Base-by-base conservation (phyloP, 2,113 vertebrate genomes). In the Chlamydotis undulata region DNA sequence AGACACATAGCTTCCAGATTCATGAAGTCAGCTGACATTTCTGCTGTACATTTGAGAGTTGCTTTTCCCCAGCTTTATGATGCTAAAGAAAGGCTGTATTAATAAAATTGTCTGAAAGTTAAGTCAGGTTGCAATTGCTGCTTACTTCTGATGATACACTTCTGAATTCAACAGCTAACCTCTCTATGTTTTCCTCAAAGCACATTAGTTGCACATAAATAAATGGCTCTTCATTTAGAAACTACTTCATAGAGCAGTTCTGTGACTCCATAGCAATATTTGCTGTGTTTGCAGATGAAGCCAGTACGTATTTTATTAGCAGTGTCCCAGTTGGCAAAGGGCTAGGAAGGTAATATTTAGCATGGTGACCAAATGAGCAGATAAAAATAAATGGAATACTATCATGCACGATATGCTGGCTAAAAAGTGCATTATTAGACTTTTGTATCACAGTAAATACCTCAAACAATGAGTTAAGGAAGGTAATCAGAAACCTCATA, bases 401-500 rank as follows among this genome's bases (percentile, higher is more conserved):
- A 0, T 65, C 33, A 78, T 76, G 64, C 55, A 75, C 5, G 4
- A 45, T 68, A 75, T 74, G 55, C 47, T 96, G 67, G 6, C 73
- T 91, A 84, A 83, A 87, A 96, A 96, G 39, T 68, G 26, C 53
- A 49, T 82, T 57, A 52, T 93, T 64, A 94, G 77, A 80, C 64
- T 90, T 87, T 94, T 64, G n/a, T 84, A 91, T 69, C 75, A 90
- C 37, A 89, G 83, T 59, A 70, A 24, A 29, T 43, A 90, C 41
- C 64, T 96, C 87, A 93, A 94, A 91, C 47, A 84, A 94, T 77
- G 82, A 96, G 63, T 94, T 94, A 86, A 82, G 84, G 56, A 83
- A 75, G 47, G 33, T 79, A 67, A n/a, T 22, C 10, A 59, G 64
- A 92, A 96, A 87, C 49, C n/a, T 91, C 83, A 82, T 19, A 18